Evolutionary conservation across 2,113 vertebrate species (phyloP), one percentile per base, ranked within the genome.

Genomic region (Cheilinus undulatus): DNA sequence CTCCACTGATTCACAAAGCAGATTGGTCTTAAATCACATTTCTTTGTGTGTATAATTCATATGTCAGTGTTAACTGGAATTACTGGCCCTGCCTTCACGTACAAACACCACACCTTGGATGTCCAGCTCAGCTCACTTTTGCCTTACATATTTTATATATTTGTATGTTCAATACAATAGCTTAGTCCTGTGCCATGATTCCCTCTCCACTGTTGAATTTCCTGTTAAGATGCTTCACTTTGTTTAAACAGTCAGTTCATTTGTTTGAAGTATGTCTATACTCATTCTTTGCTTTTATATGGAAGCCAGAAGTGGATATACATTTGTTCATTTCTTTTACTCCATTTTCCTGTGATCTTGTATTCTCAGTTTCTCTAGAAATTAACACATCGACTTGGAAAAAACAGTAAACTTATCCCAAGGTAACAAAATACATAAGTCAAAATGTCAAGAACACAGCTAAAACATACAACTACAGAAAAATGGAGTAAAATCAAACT

Each of bases 81-180:
- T 60, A 13, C 27, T 46, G 22, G 49, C 76, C 34, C 38, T 70
- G 54, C 54, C 27, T 53, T 1, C 20, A 65, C 40, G n/a, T 52
- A 3, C 52, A 34, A 80, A 51, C 7, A 38, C 48, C 69, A 43
- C 3, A 51, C 59, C 56, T 19, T 60, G 23, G 7, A 62, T 50
- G 11, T 52, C 24, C 26, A 58, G 7, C 26, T 75, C 4, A 38
- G 27, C 9, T 68, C 76, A 83, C 72, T 9, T 72, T 78, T 87
- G 87, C 87, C 88, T 90, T 90, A 83, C 26, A 64, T 70, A 32
- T 67, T n/a, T 42, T 42, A 42, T 42, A 45, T 1, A 19, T 48
- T 11, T 52, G 28, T 32, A 57, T 63, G 36, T 50, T 67, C 23
- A 23, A 5, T 36, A 64, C 14, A 62, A 1, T 10, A 57, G 15